Evolutionary conservation across 2,888 invertebrate genomes (phyloP).

Genomic region (Leucophenga maculata): DNA sequence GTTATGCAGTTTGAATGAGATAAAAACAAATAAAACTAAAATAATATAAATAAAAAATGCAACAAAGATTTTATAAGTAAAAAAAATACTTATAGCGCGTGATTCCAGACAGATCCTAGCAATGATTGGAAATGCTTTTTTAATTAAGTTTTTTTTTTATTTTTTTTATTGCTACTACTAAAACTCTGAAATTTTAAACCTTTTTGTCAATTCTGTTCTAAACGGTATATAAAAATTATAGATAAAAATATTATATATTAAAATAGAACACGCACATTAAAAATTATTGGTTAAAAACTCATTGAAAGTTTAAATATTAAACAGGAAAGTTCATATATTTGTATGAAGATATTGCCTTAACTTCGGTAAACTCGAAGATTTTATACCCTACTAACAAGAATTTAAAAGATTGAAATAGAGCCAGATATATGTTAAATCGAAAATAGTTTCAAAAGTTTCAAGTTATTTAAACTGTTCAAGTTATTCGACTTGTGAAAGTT

Average conservation of each 20-base stretch:
- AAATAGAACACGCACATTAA: slow-evolving; percentile 49
- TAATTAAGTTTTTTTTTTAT: neutral
- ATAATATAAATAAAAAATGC: slow-evolving; percentile 15
- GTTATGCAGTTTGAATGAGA: slow-evolving; percentile 37
- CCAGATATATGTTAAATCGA: neutral
- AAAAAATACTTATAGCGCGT: slow-evolving; percentile 40
- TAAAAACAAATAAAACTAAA: slow-evolving; percentile 26
- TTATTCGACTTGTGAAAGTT: no score
- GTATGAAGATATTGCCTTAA: slow-evolving; percentile 35
- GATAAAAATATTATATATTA: neutral
- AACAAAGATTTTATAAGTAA: slow-evolving; percentile 22
- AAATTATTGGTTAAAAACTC: slow-evolving; percentile 32
- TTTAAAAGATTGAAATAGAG: no score
- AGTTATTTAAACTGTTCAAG: no score
- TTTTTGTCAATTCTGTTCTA: slow-evolving; percentile 56
- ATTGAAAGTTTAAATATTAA: neutral
- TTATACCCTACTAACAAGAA: neutral
- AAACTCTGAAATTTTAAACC: neutral
- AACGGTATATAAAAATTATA: slow-evolving; percentile 30
- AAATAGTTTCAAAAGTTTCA: no score
- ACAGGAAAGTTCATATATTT: slow-evolving; percentile 31
- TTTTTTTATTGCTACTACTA: no score
- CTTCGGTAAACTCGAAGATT: slow-evolving; percentile 12
- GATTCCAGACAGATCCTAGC: slow-evolving; percentile 15
- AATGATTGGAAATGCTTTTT: neutral